Percentiles rank a stretch among this genome's conserved stretches.
phyloP scores from a whole-genome alignment of 2,113 vertebrate genomes.

The Stomatorhinus ivindoensis region DNA sequence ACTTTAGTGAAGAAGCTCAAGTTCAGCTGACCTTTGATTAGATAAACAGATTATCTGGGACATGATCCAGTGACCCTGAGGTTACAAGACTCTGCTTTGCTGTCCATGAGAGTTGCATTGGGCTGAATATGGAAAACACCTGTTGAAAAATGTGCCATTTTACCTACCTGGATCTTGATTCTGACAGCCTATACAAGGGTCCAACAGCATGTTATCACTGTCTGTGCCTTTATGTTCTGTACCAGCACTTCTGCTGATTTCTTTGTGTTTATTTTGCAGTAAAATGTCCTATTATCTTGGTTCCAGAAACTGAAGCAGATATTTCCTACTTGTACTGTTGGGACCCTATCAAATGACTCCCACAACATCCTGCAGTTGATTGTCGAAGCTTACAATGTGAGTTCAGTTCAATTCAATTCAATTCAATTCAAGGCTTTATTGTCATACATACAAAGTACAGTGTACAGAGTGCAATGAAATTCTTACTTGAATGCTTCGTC shows the following conservation, averaged over 20 bases:
- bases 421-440: no score
- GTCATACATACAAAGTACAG: no score
- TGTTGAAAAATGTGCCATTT: background rate
- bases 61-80: background rate
- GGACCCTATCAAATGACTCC: slow-evolving; percentile 29
- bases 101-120: background rate
- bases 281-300: background rate
- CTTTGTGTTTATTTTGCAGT: background rate
- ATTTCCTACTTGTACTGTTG: slow-evolving; percentile 28
- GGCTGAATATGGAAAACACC: background rate
- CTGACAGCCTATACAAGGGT: background rate
- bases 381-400: slow-evolving; percentile 23
- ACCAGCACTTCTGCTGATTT: background rate
- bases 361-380: slow-evolving; percentile 34
- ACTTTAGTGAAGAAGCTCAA: background rate
- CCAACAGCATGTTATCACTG: background rate
- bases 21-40: background rate
- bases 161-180: background rate
- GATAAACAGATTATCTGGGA: background rate
- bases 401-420: background rate
- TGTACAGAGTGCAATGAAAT: no score
- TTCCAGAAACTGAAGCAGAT: slow-evolving; percentile 37
- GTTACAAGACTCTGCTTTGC: background rate
- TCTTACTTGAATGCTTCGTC: no score
- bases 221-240: background rate